Conservation (phyloP, 2,113 vertebrate species). For the Abramis brama region DNA sequence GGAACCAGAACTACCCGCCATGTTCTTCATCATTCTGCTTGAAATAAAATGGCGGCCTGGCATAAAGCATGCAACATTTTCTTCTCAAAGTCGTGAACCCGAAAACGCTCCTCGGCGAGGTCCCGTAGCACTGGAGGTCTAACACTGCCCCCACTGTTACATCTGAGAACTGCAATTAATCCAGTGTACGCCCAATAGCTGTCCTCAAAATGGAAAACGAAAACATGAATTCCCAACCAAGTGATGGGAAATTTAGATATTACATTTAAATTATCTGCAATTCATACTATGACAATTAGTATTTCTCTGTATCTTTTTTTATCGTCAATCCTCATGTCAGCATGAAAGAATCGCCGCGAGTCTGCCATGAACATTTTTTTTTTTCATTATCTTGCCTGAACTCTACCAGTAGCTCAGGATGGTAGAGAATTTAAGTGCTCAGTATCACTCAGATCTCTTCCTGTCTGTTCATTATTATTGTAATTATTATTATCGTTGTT, state of each 20-base stretch:
- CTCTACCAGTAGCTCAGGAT: constrained; percentile 76
- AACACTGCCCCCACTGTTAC: constrained; percentile 36
- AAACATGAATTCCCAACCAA: neutral
- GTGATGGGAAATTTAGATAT: constrained; percentile 7
- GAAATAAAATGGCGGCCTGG: neutral
- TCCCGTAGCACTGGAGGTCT: constrained; percentile 25
- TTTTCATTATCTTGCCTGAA: constrained; percentile 44
- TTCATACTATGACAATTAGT: constrained; percentile 58
- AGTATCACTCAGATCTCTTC: constrained; percentile 87
- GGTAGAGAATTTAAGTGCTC: constrained; percentile 80
- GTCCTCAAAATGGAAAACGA: constrained; percentile 7
- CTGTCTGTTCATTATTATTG: constrained; percentile 80
- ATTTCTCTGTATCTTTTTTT: constrained; percentile 64
- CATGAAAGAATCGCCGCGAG: constrained; percentile 47
- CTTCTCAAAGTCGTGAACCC: neutral
- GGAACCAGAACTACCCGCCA: constrained; percentile 36
- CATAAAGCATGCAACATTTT: constrained; percentile 47
- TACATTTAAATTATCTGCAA: constrained; percentile 52
- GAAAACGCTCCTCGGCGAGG: neutral
- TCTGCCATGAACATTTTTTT: constrained; percentile 47
- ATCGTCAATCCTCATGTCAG: constrained; percentile 62
- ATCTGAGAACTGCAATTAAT: neutral
- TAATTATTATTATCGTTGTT: constrained; percentile 50
- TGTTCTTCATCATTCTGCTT: constrained; percentile 3
- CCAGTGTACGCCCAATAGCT: constrained; percentile 11